Evolutionary conservation across 1,140 invertebrate genomes (phyloP), one percentile per base, ranked within the genome.

Genomic region (Zaprionus tsacasi): DNA sequence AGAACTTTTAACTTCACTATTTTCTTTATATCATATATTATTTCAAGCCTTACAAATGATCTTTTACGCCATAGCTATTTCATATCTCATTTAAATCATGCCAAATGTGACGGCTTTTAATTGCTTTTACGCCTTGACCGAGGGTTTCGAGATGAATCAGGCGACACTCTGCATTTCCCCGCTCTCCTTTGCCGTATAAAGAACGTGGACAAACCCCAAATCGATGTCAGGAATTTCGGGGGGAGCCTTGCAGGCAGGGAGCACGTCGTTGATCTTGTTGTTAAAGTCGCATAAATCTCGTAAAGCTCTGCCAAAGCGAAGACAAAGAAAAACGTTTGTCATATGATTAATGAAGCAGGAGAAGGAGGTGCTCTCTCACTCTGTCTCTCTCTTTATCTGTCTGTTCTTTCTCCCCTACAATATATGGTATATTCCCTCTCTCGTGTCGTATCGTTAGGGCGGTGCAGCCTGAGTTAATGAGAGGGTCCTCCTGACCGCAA

Each of bases 321-420:
- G 40, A 88, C 85, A 88, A 88, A 88, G 83, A 83, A 83, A 83
- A 87, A 64, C 77, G 80, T 87, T 88, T 88, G 83, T 88, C 83
- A 88, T 88, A 89, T 88, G 83, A 88, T 89, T 88, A 88, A 89
- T 87, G 83, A 74, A 70, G 54, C 2, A 8, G 11, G 25, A 13
- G 54, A 5, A 8, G 11, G 15, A 13, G 0, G n/a, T 25, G 30
- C 56, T 21, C 50, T 68, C 73, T 43, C 61, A 40, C 38, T 30
- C 54, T 50, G 25, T 38, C 13, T 33, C 33, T 59, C 12, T 17
- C 48, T 35, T 13, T 43, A 21, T 59, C 4, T 11, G 33, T 6
- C n/a, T 60, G 3, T 3, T 30, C 3, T 3, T 33, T 12, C 30
- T 33, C 15, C 43, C 15, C 30, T 35, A 17, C n/a, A 45, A 45